Evolutionary conservation across 2,113 vertebrate species (phyloP).

Genomic region (Rhabdomys dilectus): DNA sequence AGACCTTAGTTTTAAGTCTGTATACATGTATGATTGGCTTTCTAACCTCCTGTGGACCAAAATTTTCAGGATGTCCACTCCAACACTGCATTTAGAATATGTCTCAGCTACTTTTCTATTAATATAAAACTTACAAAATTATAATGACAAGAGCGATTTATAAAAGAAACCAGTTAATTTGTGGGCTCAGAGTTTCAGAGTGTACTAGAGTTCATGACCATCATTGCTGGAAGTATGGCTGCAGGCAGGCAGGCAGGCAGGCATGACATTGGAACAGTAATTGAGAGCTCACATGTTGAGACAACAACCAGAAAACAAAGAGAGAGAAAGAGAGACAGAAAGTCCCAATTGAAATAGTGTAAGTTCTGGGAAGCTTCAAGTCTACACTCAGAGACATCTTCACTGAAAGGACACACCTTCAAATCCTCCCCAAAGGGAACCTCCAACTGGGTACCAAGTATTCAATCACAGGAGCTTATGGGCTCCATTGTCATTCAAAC

Average conservation of each 20-base stretch:
- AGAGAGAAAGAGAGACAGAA: not conserved
- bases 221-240: not conserved
- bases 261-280: not conserved
- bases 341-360: not conserved
- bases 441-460: not conserved
- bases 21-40: no score
- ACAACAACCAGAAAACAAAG: not conserved
- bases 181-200: not conserved
- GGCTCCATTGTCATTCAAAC: not conserved
- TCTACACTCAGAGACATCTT: not conserved
- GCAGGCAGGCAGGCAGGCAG: no score
- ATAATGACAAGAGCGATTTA: not conserved
- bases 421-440: not conserved
- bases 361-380: not conserved
- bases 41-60: not conserved
- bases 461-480: not conserved
- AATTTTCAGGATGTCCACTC: rapidly evolving
- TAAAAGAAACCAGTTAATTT: not conserved
- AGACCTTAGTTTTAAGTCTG: not conserved
- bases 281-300: not conserved
- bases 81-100: not conserved
- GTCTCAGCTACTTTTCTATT: not conserved
- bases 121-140: not conserved
- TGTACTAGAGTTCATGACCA: not conserved
- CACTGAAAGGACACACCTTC: not conserved